Percentiles rank a stretch among this genome's conserved stretches.
phyloP scores from a whole-genome alignment of 1,140 invertebrate genomes.

The Philaenus spumarius region DNA sequence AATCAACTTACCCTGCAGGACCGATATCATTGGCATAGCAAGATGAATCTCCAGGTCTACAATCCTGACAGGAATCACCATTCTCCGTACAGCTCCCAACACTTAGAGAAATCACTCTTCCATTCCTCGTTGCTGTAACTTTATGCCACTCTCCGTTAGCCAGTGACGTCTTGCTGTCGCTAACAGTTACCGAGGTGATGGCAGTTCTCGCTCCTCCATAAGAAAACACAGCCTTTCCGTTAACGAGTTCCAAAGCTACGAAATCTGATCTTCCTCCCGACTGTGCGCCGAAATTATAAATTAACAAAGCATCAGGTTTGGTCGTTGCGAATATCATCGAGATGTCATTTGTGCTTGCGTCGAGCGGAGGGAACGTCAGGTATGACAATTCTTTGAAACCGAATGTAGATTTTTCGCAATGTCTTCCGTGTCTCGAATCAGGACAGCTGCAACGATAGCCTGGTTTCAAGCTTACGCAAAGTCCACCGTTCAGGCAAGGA shows the following conservation, averaged over 20 bases:
- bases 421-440: constrained; percentile 77
- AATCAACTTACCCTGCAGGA: constrained; percentile 62
- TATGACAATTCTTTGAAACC: constrained; percentile 85
- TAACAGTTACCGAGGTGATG: constrained; percentile 68
- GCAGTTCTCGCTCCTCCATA: constrained; percentile 82
- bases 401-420: constrained; percentile 83
- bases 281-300: constrained; percentile 85
- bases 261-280: constrained; percentile 86
- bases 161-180: constrained; percentile 51
- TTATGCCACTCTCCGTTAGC: constrained; percentile 87
- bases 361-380: constrained; percentile 78
- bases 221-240: constrained; percentile 77
- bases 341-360: constrained; percentile 83
- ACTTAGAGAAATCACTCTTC: constrained; percentile 74
- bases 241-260: constrained; percentile 79
- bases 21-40: constrained; percentile 82
- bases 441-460: constrained; percentile 84
- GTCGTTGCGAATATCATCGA: constrained; percentile 87
- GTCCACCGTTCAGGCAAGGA: constrained; percentile 77
- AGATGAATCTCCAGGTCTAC: constrained; percentile 64
- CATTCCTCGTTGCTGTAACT: constrained; percentile 83
- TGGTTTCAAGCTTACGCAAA: constrained; percentile 72
- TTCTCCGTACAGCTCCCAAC: constrained; percentile 73
- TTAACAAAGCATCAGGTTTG: constrained; percentile 72
- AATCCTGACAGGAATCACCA: constrained; percentile 79